phyloP scores from a whole-genome alignment of 53 echinoderm and acorn worm species.

The Henricia sp. region DNA sequence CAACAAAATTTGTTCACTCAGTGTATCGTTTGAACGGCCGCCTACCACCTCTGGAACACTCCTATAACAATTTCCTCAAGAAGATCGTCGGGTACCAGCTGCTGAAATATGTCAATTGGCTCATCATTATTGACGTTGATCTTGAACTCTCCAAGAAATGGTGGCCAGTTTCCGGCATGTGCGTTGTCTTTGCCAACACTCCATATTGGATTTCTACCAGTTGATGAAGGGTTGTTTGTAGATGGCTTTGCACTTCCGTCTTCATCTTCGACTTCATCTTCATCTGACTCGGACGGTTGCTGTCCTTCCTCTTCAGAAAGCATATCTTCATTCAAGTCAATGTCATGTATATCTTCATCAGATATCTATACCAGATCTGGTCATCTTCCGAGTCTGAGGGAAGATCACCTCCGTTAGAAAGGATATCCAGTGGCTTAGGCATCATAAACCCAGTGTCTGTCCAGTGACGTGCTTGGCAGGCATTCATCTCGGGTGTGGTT shows the following conservation, averaged over 20 bases:
- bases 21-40: too few relatives aligned
- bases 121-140: constrained; percentile 8
- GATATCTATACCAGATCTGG: too few relatives aligned
- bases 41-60: too few relatives aligned
- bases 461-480: too few relatives aligned
- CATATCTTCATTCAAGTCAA: background rate
- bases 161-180: background rate
- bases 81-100: constrained; percentile 17
- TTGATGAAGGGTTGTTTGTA: constrained; percentile 2
- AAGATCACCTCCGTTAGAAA: constrained; percentile 4
- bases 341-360: background rate
- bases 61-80: background rate
- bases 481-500: too few relatives aligned
- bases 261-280: background rate
- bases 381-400: constrained; percentile 7
- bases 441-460: too few relatives aligned
- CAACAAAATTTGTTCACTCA: too few relatives aligned
- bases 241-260: background rate
- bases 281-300: too few relatives aligned
- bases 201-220: constrained; percentile 6
- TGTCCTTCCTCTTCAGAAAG: background rate
- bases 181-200: constrained; percentile 12
- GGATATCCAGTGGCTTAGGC: too few relatives aligned
- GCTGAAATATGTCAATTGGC: constrained; percentile 18
- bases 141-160: constrained; percentile 20